Base-by-base conservation (phyloP, 2,888 invertebrate species). In the Mycalesis mineus region DNA sequence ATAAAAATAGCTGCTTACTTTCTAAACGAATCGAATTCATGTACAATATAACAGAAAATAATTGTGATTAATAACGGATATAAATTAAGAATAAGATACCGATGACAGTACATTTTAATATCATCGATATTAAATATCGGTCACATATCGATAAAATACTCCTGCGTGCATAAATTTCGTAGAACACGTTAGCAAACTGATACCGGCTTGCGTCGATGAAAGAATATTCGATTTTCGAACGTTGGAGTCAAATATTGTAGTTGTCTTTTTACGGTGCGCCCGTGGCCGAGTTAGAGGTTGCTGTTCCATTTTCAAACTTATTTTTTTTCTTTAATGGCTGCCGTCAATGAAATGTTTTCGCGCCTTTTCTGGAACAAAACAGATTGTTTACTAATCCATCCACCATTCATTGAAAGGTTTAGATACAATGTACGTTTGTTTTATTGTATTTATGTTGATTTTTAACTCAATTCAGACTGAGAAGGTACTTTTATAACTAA, bases 271-370 rank as follows among this genome's bases (percentile, higher is more conserved):
- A 71, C 70, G 74, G 76, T 53, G 77, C 80, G 86, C 77, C 86
- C 85, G 77, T 88, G 88, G 88, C 88, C 88, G 85, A 85, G 87
- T 88, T 85, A 84, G 83, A 81, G 85, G 82, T 80, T 81, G 82
- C 78, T 82, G 85, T 87, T 84, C 85, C 79, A 81, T 85, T 87
- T 87, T 82, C 78, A 70, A 83, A 78, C 81, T 76, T 77, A 73
- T 71, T 73, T 77, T 77, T 77, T 75, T 75, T 74, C 72, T 74
- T 72, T 67, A 58, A 65, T 63, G 62, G 61, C 61, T 59, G 62
- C 55, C 62, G 62, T 68, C 68, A 77, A 75, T 74, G 74, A 75
- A 68, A 63, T 57, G 64, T 65, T 69, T 69, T 69, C 65, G 63
- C 65, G 65, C 64, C 65, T 63, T 62, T 60, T 60, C 67, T 67